Conservation (phyloP, 2,113 vertebrate species). For the Hiodon tergisus region DNA sequence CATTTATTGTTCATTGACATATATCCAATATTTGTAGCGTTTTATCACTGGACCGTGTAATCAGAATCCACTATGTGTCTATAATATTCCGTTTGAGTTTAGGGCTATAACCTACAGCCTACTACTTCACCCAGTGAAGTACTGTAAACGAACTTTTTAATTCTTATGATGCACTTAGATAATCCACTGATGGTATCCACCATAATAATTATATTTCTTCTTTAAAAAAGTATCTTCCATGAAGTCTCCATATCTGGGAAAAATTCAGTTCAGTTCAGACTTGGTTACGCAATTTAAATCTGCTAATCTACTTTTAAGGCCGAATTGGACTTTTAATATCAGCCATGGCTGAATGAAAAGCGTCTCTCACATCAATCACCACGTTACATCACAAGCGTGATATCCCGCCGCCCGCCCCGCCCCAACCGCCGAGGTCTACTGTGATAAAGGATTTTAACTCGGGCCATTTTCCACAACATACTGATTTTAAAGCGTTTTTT, state of each 20-base stretch:
- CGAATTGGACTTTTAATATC: slow-evolving; percentile 19
- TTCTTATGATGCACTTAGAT: background rate
- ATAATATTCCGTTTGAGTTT: too few relatives aligned
- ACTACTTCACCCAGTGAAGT: background rate
- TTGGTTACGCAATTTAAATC: slow-evolving; percentile 8
- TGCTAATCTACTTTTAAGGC: slow-evolving; percentile 16
- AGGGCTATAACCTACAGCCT: too few relatives aligned
- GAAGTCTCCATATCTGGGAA: slow-evolving; percentile 13
- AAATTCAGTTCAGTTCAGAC: slow-evolving; percentile 20
- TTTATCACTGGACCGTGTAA: too few relatives aligned
- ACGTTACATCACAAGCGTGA: slow-evolving; percentile 20
- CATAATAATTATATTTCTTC: slow-evolving; percentile 6
- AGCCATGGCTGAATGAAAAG: slow-evolving; percentile 13
- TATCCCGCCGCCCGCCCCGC: background rate
- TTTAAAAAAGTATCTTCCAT: slow-evolving; percentile 17
- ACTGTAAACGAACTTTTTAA: slow-evolving; percentile 4
- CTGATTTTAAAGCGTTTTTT: slow-evolving; percentile 17
- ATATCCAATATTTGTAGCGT: too few relatives aligned
- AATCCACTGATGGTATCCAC: slow-evolving; percentile 8
- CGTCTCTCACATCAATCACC: slow-evolving; percentile 21
- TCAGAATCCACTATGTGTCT: too few relatives aligned
- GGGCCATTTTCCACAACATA: slow-evolving; percentile 13
- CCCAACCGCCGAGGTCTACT: background rate
- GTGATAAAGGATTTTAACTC: slow-evolving; percentile 8
- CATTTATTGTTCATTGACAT: too few relatives aligned